Evolutionary conservation across 2,113 vertebrate species (phyloP), one percentile per base, ranked within the genome.

Genomic region (Acrocephalus kingi): DNA sequence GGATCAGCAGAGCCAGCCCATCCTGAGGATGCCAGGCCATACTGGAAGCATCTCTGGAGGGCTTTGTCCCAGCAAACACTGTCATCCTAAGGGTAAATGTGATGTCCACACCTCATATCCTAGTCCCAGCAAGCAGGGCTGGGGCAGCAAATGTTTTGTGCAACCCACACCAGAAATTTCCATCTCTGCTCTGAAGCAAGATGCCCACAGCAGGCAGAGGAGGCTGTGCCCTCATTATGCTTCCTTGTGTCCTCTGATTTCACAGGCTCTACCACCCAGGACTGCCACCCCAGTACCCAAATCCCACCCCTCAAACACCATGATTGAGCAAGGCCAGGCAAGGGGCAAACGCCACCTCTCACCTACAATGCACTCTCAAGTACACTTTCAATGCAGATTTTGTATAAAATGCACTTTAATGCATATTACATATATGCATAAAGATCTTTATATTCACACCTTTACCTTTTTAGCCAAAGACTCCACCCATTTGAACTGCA

Each of bases 331-430:
- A 20, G 25, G 72, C 41, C 31, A 73, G 61, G 30, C 25, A 27
- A 58, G 45, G 41, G 21, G 18, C 27, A 74, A 55, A 63, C 23
- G 19, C 43, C 43, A 41, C 14, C 37, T 59, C 39, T 51, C 14
- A 2, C 20, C 58, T 25, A 28, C 1, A 2, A 9, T 7, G 28
- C 43, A 48, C 15, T 9, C 21, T 24, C 0, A 6, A 41, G 37
- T 15, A 75, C 1, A 16, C 27, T 67, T 75, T 63, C 35, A 58
- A 46, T 3, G 6, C 9, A 1, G 13, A 24, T 31, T 81, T 77
- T 45, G 21, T n/a, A 37, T 11, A 52, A 77, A 74, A 68, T 23
- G 16, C 3, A 7, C 41, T 79, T 92, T 54, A 8, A 68, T 48
- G 17, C 22, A 9, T 22, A 43, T 15, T 23, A 25, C 19, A 46